phyloP scores from a whole-genome alignment of 2,888 invertebrate genomes.

The Pediacus dermestoides region DNA sequence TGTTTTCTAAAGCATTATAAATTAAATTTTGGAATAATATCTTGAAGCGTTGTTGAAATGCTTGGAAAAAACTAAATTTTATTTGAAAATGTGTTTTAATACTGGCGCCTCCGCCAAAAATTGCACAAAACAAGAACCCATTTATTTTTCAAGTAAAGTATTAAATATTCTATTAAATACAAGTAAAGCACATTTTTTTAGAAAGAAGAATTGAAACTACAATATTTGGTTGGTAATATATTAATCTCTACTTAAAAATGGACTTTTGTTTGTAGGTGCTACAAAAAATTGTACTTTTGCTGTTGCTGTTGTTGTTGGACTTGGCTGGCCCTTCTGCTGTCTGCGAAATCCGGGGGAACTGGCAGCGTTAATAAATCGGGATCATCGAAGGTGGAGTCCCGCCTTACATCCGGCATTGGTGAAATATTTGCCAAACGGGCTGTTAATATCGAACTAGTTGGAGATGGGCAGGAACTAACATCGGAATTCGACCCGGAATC shows the following conservation, averaged over 20 bases:
- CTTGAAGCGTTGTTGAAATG: too few relatives aligned
- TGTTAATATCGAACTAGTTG: slow-evolving; percentile 48
- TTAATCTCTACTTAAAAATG: too few relatives aligned
- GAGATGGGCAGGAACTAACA: slow-evolving; percentile 53
- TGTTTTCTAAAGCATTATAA: too few relatives aligned
- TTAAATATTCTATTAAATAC: neutral
- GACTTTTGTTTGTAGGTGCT: too few relatives aligned
- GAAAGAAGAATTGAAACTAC: too few relatives aligned
- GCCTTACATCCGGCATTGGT: slow-evolving; percentile 62
- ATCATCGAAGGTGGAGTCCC: slow-evolving; percentile 59
- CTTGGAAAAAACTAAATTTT: too few relatives aligned
- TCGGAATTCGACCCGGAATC: slow-evolving; percentile 50
- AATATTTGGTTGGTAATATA: too few relatives aligned
- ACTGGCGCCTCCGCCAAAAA: too few relatives aligned
- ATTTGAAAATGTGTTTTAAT: too few relatives aligned
- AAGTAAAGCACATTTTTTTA: neutral
- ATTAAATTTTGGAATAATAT: too few relatives aligned
- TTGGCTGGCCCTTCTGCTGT: slow-evolving; percentile 67
- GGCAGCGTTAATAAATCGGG: slow-evolving; percentile 58
- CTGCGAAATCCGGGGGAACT: slow-evolving; percentile 79
- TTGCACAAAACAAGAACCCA: too few relatives aligned
- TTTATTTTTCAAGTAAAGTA: neutral
- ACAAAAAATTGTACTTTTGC: too few relatives aligned
- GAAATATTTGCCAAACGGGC: slow-evolving; percentile 60
- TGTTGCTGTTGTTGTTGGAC: slow-evolving; percentile 36